Percentiles rank a stretch among this genome's conserved stretches.
Evolutionary conservation across 2,113 vertebrate species (phyloP).

Genomic region (Maccullochella peelii): DNA sequence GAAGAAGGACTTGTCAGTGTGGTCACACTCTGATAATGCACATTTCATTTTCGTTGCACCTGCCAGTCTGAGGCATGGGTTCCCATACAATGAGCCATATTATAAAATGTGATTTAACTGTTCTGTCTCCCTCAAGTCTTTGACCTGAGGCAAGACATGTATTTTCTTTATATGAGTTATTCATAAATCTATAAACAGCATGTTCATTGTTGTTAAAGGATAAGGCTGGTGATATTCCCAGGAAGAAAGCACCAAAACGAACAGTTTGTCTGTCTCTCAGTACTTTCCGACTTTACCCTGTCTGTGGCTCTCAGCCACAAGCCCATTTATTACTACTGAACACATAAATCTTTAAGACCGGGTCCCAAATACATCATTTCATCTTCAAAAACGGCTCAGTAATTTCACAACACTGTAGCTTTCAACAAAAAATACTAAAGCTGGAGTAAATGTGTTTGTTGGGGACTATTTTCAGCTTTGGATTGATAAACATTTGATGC

Average conservation of each 20-base stretch:
- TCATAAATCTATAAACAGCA: neutral
- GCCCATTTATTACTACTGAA: neutral
- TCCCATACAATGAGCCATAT: neutral
- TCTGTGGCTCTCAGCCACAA: neutral
- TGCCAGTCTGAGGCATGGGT: slow-evolving; percentile 1
- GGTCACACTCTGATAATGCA: neutral
- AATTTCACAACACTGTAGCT: too few relatives aligned
- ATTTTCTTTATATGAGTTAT: neutral
- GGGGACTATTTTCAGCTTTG: neutral
- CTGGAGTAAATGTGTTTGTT: neutral
- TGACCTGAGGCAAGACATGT: accelerated
- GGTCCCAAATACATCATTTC: neutral
- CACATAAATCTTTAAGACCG: neutral
- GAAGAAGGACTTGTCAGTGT: neutral
- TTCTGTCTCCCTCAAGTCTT: neutral
- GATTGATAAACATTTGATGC: neutral
- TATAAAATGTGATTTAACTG: neutral
- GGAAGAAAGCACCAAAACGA: neutral
- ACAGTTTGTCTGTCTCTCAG: neutral
- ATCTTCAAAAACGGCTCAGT: too few relatives aligned
- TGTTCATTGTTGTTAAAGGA: neutral
- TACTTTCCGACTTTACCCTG: neutral
- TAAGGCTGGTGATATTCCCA: neutral
- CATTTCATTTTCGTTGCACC: slow-evolving; percentile 6
- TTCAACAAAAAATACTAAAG: neutral